phyloP scores from a whole-genome alignment of 2,888 invertebrate genomes.

The Imbricaverruca yamaguchii region DNA sequence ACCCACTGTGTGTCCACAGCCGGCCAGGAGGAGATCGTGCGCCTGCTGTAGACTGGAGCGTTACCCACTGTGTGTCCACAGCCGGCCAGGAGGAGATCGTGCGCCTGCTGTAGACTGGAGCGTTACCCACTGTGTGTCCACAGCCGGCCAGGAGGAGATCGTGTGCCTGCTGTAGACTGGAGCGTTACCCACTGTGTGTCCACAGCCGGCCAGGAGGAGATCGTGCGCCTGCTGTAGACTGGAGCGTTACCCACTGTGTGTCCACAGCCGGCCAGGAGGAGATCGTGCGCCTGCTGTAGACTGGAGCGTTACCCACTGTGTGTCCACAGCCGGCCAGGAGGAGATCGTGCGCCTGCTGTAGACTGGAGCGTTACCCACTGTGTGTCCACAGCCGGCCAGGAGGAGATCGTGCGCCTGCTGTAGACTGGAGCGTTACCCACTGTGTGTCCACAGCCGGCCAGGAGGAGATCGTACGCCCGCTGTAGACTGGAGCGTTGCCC shows the following conservation, averaged over 20 bases:
- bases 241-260: too few species aligned
- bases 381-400: constrained; percentile 75
- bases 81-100: constrained; percentile 98
- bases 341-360: constrained; percentile 90
- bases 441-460: constrained; percentile 69
- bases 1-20: constrained; percentile 48
- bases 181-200: constrained; percentile 25
- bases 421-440: too few species aligned
- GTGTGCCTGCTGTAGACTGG: constrained; percentile 86
- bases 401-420: constrained; percentile 87
- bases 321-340: constrained; percentile 81
- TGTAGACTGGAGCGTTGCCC: too few species aligned
- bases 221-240: constrained; percentile 86
- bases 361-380: too few species aligned
- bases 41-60: background rate
- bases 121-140: constrained; percentile 24
- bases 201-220: constrained; percentile 88
- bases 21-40: constrained; percentile 71
- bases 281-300: constrained; percentile 86
- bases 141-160: constrained; percentile 93
- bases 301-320: constrained; percentile 25
- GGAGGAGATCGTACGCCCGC: constrained; percentile 86
- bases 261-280: constrained; percentile 86
- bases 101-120: constrained; percentile 77
- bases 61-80: constrained; percentile 33